Base-by-base conservation (phyloP, 2,797 vertebrate species). In the Lophius americanus region DNA sequence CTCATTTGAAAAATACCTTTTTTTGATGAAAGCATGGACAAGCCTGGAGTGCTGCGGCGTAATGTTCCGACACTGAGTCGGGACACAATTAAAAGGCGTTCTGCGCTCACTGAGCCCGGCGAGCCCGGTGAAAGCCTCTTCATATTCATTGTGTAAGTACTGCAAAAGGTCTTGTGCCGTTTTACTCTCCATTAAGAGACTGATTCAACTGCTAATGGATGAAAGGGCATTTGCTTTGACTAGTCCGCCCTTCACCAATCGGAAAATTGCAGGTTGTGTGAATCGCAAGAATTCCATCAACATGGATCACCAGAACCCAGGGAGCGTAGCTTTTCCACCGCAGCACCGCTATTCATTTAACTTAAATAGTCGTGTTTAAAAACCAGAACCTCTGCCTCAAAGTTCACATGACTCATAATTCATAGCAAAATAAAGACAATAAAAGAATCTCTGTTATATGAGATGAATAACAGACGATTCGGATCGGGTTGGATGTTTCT, bases 161-260 rank as follows among this genome's bases (percentile, higher is more conserved):
- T 79, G 83, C 83, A 78, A 88, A 91, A 90, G 86, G 87, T 86
- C 87, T 77, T 84, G 68, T 86, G 89, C 85, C 81, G 90, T 90
- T 92, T 89, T 89, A 88, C 84, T 87, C 82, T 90, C 86, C 89
- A 91, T 91, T 92, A 92, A 90, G 84, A 88, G 81, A 81, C 79
- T 85, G 88, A 90, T 90, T 91, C 88, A 85, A 88, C 89, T 84
- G 81, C 88, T 92, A 90, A 92, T 89, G 88, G 89, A 86, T 84
- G 85, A 91, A 91, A 90, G 84, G 88, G 76, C 89, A 86, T 89
- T 89, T 89, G 85, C 85, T 85, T 80, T 83, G 85, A 88, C 87
- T 86, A 71, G 60, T 70, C 81, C 62, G 82, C 81, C 86, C 86
- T 88, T 90, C 85, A 72, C 76, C 82, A 84, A 90, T 86, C 79